Conservation (phyloP, 2,888 invertebrate species). For the Lochmaea capreae region DNA sequence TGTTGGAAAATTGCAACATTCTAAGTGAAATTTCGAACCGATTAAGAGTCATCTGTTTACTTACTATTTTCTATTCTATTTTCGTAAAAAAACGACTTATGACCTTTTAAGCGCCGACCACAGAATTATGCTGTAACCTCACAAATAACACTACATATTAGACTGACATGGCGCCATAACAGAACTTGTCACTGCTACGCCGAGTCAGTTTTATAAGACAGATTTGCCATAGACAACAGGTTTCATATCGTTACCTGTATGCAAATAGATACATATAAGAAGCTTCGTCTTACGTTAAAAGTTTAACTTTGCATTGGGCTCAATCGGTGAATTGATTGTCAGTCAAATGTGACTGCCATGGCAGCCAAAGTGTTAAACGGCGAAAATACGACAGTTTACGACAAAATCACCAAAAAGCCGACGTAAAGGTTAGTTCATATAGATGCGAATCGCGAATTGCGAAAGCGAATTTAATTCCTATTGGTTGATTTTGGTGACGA, state of each 20-base stretch:
- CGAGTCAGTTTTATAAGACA: neutral
- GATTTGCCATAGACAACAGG: neutral
- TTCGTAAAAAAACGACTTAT: too few relatives aligned
- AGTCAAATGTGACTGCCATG: neutral
- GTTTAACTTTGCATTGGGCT: neutral
- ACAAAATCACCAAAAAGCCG: too few relatives aligned
- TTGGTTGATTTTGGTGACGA: too few relatives aligned
- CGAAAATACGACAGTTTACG: too few relatives aligned
- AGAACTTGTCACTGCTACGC: neutral
- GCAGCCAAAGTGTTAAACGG: slow-evolving; percentile 2
- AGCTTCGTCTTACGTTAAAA: neutral
- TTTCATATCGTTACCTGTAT: neutral
- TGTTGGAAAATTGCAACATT: neutral
- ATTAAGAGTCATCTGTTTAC: neutral
- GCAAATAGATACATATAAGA: neutral
- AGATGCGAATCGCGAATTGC: too few relatives aligned
- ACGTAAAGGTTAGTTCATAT: too few relatives aligned
- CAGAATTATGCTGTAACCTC: neutral
- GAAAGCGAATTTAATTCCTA: too few relatives aligned
- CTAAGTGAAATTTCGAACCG: neutral
- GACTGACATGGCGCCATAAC: neutral
- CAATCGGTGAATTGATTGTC: neutral
- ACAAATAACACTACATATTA: too few relatives aligned
- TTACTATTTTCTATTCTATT: too few relatives aligned
- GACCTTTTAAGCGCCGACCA: too few relatives aligned